Evolutionary conservation across 2,888 invertebrate genomes (phyloP), one percentile per base, ranked within the genome.

Genomic region (Liposcelis brunnea): DNA sequence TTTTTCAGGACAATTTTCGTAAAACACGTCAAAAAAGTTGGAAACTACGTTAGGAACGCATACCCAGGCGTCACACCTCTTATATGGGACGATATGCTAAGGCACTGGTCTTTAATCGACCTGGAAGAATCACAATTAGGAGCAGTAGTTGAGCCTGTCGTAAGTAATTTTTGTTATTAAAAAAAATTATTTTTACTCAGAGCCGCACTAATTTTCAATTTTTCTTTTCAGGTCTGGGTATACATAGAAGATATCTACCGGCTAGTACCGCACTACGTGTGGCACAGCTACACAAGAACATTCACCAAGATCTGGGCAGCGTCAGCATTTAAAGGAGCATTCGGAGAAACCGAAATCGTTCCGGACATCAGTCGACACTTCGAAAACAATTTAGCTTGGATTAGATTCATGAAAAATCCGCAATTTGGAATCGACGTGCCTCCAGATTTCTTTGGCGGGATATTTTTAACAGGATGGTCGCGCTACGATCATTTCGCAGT

Each of bases 61-160:
- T 59, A 63, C 51, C 54, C 56, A n/a, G 51, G 50, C 2, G 54
- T 66, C 4, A 61, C 57, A 3, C 58, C 62, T 2, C 60, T 71
- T 19, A 62, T 70, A 53, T 70, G 71, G 71, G 70, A 71, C 51
- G 71, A 71, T 53, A 71, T 71, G 69, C 53, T 70, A 46, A 53
- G 69, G 15, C 55, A 58, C 26, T 58, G 61, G 49, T 49, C 56
- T 8, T 50, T 56, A 2, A 52, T 56, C 11, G 52, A 52, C 18
- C 48, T 60, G 7, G 48, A 59, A 10, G 57, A 56, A 34, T 59
- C 57, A 15, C 58, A 60, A n/a, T 52, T 69, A n/a, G 59, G 59
- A 6, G 54, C 57, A n/a, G 51, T 66, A n/a, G 68, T 69, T 2
- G 68, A 70, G 50, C 64, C 66, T 1, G 67, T 70, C 61, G 61